These are phyloP conservation scores for Boleophthalmus pectinirostris DNA, from an alignment of 2,113 vertebrate genomes.

Conservation along the genomic window DNA sequence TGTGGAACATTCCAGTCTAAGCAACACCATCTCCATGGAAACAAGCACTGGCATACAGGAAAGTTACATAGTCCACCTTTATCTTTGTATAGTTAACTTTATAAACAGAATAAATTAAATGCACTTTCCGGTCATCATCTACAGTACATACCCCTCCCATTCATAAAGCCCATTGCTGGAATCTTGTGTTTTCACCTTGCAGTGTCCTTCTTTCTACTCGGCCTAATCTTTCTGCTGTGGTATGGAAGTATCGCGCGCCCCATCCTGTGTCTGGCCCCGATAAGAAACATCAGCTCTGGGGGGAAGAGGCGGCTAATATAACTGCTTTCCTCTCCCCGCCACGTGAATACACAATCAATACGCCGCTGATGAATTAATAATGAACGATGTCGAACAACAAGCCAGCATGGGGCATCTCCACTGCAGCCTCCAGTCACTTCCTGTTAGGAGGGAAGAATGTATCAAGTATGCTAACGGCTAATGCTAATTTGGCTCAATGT, in stretches of 20 bases:
- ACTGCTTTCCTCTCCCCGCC: slow-evolving; percentile 45
- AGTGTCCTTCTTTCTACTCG: neutral
- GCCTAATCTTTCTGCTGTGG: slow-evolving; percentile 12
- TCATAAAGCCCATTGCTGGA: neutral
- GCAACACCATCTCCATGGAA: neutral
- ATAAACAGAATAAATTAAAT: neutral
- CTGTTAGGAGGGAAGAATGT: slow-evolving; percentile 31
- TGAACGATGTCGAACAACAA: slow-evolving; percentile 76
- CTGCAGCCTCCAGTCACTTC: slow-evolving; percentile 48
- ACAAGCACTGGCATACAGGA: neutral
- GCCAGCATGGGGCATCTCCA: slow-evolving; percentile 54
- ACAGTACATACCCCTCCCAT: neutral
- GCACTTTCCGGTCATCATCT: neutral
- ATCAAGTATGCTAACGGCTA: neutral
- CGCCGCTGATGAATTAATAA: slow-evolving; percentile 74
- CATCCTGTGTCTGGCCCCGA: slow-evolving; percentile 20
- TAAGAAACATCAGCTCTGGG: slow-evolving; percentile 30
- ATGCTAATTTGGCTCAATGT: slow-evolving; percentile 6
- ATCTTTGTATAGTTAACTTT: neutral
- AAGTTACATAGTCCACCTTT: too few relatives aligned
- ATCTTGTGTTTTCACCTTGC: neutral
- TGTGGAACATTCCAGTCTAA: too few relatives aligned
- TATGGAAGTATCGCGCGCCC: slow-evolving; percentile 22
- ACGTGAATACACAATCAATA: slow-evolving; percentile 74
- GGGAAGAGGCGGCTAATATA: slow-evolving; percentile 35